A percentile compares a stretch with the other conserved stretches of the same genome.
Conservation (phyloP, 1,140 invertebrate genomes). For the Cotesia typhae region DNA sequence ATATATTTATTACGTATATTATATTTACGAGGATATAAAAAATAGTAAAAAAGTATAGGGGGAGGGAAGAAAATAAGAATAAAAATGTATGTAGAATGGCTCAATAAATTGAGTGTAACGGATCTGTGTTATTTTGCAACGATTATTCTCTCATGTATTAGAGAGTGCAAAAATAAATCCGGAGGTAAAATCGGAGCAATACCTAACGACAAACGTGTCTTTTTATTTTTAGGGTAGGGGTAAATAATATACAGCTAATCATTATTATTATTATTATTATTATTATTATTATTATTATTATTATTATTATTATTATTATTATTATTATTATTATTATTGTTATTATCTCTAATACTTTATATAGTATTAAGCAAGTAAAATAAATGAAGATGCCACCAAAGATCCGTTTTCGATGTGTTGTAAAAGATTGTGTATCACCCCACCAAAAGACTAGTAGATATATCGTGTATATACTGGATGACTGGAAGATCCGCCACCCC, state of each 20-base stretch:
- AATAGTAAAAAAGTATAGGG: background rate
- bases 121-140: slow-evolving; percentile 34
- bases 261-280: background rate
- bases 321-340: background rate
- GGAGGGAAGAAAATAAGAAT: slow-evolving; percentile 11
- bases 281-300: background rate
- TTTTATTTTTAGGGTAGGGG: too few species aligned
- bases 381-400: slow-evolving; percentile 23
- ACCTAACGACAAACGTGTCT: slow-evolving; percentile 29
- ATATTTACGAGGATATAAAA: too few species aligned
- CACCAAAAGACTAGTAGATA: background rate
- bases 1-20: too few species aligned
- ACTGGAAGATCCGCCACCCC: slow-evolving; percentile 1
- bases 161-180: slow-evolving; percentile 28
- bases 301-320: slow-evolving; percentile 2
- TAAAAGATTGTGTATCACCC: slow-evolving; percentile 6
- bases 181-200: slow-evolving; percentile 35
- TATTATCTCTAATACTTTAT: slow-evolving; percentile 4
- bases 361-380: background rate
- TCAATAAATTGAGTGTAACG: slow-evolving; percentile 33
- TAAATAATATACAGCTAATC: background rate
- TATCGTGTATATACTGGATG: background rate
- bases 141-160: slow-evolving; percentile 28
- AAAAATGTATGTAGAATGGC: slow-evolving; percentile 17
- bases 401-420: slow-evolving; percentile 16